phyloP scores from a whole-genome alignment of 2,797 vertebrate species.

The Pseudochirops corinnae region DNA sequence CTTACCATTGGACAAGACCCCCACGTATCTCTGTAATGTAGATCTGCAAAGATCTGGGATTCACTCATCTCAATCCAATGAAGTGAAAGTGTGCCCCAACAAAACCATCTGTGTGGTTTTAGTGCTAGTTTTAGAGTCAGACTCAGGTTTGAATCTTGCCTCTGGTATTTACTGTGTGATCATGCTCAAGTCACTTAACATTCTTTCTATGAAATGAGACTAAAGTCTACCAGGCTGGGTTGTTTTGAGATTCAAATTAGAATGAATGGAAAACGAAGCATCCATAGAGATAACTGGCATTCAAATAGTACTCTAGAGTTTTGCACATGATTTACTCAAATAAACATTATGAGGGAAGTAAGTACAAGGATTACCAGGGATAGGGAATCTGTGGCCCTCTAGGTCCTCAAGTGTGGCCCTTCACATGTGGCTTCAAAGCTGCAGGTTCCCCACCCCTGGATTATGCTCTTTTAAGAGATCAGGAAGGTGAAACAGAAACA shows the following conservation, averaged over 20 bases:
- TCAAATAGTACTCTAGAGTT: neutral
- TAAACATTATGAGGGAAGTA: neutral
- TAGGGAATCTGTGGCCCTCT: too few species aligned
- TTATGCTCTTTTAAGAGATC: too few species aligned
- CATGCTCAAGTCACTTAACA: neutral
- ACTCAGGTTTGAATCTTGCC: neutral
- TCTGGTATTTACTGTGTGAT: neutral
- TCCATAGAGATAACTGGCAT: neutral
- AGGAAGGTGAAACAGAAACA: too few species aligned
- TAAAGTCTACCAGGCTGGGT: neutral
- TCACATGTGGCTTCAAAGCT: too few species aligned
- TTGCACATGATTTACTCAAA: neutral
- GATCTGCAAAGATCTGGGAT: neutral
- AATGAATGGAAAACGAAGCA: neutral
- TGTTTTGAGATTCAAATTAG: neutral
- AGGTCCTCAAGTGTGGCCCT: too few species aligned
- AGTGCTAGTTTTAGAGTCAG: neutral
- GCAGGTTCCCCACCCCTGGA: too few species aligned
- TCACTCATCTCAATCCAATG: neutral
- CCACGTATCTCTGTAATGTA: neutral
- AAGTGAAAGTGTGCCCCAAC: neutral
- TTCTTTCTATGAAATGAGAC: neutral
- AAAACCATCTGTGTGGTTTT: neutral
- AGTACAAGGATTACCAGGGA: too few species aligned
- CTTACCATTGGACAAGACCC: neutral